A percentile compares a stretch with the other conserved stretches of the same genome.
Evolutionary conservation across 2,113 vertebrate genomes (phyloP).

Genomic region (Sinosuthora webbiana): DNA sequence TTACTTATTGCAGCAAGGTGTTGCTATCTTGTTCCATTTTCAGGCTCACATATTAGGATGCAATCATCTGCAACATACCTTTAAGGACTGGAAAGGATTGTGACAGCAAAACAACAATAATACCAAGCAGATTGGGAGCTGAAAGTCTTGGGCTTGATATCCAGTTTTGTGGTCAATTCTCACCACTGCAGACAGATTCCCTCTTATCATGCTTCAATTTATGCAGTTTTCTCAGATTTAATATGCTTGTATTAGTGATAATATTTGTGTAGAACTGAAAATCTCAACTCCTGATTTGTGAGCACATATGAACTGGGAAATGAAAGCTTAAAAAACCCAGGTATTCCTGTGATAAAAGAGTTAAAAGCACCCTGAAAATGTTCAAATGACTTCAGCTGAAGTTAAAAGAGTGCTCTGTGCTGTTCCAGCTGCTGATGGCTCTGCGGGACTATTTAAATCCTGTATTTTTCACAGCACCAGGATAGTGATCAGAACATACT

Average conservation of each 20-base stretch:
- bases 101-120: conserved; percentile 20
- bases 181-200: neutral
- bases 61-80: conserved; percentile 27
- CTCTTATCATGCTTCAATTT: neutral
- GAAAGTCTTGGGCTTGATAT: neutral
- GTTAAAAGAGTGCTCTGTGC: conserved; percentile 18
- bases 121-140: neutral
- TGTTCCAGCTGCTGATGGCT: conserved; percentile 47
- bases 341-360: neutral
- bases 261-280: neutral
- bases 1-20: neutral
- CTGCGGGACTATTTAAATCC: conserved; percentile 44
- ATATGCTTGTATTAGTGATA: neutral
- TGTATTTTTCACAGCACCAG: conserved; percentile 20
- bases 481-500: conserved; percentile 45
- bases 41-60: neutral
- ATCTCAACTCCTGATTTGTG: neutral
- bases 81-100: neutral
- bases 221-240: neutral
- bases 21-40: conserved; percentile 24
- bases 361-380: conserved; percentile 36
- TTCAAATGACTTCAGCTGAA: neutral
- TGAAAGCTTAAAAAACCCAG: neutral
- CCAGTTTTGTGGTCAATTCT: neutral
- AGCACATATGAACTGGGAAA: neutral